phyloP scores from a whole-genome alignment of 2,113 vertebrate species.

The Ibidorhyncha struthersii region DNA sequence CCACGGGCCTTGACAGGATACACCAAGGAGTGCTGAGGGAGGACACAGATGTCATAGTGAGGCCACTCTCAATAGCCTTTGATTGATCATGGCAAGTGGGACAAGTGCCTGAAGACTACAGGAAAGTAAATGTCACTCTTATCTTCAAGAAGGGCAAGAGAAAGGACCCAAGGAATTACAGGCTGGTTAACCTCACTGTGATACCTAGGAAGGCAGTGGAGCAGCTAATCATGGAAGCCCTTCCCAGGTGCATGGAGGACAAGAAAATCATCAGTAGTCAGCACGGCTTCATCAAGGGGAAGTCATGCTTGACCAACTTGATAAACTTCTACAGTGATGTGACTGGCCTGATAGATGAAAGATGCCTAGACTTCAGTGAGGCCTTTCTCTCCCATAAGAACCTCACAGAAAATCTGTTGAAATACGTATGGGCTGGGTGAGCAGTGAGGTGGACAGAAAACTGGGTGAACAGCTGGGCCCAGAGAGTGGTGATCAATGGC shows the following conservation, averaged over 20 bases:
- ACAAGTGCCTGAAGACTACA: not conserved
- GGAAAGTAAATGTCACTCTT: not conserved
- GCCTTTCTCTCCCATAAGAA: not conserved
- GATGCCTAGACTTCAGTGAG: not conserved
- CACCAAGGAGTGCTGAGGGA: rapidly evolving
- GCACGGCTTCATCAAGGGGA: rapidly evolving
- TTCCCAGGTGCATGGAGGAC: not conserved
- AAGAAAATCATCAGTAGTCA: not conserved
- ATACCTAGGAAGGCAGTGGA: not conserved
- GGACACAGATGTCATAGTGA: not conserved
- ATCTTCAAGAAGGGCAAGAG: not conserved
- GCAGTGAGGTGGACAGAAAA: not conserved
- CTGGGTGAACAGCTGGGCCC: not conserved
- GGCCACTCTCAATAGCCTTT: not conserved
- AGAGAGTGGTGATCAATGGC: not conserved
- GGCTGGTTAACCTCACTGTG: not conserved
- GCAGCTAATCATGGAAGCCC: not conserved
- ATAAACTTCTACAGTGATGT: not conserved
- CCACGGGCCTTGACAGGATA: not conserved
- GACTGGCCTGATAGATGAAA: not conserved
- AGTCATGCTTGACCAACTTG: not conserved
- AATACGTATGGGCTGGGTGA: not conserved
- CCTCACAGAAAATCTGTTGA: not conserved
- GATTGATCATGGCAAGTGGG: not conserved
- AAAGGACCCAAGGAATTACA: not conserved